phyloP scores from a whole-genome alignment of 2,888 invertebrate genomes.

The Arctia plantaginis region DNA sequence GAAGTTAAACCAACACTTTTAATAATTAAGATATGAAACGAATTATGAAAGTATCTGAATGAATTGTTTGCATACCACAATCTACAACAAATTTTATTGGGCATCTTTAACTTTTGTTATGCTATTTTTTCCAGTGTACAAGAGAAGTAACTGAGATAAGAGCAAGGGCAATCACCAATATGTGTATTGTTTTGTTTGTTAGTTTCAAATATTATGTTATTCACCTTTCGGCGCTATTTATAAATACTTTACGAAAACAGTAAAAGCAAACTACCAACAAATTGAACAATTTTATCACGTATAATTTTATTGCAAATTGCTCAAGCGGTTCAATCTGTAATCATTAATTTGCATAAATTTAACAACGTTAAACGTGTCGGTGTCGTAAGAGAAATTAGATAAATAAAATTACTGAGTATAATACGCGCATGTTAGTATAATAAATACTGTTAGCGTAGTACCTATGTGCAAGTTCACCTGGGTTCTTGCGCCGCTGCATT shows the following conservation, averaged over 20 bases:
- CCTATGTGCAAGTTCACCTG: constrained; percentile 83
- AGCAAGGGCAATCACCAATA: neutral
- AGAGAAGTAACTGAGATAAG: neutral
- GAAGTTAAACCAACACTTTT: neutral
- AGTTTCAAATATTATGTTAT: neutral
- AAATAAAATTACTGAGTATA: neutral
- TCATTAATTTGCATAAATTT: neutral
- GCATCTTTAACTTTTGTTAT: too few species aligned
- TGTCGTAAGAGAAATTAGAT: neutral
- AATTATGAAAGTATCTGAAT: too few species aligned
- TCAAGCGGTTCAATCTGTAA: neutral
- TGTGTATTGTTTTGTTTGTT: neutral
- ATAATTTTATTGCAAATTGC: neutral
- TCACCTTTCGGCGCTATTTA: too few species aligned
- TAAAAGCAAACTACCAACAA: neutral
- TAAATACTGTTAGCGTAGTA: constrained; percentile 76
- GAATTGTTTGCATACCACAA: too few species aligned
- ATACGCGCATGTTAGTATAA: constrained; percentile 42
- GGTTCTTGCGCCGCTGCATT: constrained; percentile 81
- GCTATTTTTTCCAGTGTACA: too few species aligned
- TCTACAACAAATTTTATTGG: too few species aligned
- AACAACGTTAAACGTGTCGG: neutral
- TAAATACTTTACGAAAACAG: neutral
- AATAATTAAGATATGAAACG: neutral
- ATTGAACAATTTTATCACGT: neutral